phyloP scores from a whole-genome alignment of 2,888 invertebrate species.

The Allygus modestus region DNA sequence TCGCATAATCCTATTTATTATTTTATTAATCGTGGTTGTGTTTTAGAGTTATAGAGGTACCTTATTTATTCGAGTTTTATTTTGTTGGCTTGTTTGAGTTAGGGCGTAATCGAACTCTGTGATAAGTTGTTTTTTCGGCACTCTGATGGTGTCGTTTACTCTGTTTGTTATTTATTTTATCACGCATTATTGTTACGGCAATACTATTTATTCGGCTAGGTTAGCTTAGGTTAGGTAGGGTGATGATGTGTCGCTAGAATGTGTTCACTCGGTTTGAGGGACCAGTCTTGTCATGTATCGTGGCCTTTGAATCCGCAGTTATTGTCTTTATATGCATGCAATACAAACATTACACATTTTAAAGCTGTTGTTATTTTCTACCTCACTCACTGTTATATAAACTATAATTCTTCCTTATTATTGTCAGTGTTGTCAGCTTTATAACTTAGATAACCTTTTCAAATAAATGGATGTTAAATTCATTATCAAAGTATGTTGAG shows the following conservation, averaged over 20 bases:
- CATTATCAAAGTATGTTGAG: no score
- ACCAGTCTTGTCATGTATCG: conserved; percentile 48
- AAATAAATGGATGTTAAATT: no score
- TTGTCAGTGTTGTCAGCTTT: no score
- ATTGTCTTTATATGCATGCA: conserved; percentile 50
- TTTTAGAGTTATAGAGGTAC: neutral
- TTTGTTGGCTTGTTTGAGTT: conserved; percentile 48
- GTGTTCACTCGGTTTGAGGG: conserved; percentile 34
- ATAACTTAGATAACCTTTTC: no score
- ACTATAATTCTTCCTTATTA: no score
- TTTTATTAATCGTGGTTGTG: conserved; percentile 19
- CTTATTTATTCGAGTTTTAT: conserved; percentile 28
- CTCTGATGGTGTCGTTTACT: neutral
- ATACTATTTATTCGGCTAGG: conserved; percentile 45
- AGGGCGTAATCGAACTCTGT: conserved; percentile 41
- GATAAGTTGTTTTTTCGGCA: conserved; percentile 36
- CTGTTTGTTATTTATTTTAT: conserved; percentile 13
- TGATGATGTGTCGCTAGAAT: conserved; percentile 23
- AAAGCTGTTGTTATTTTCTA: conserved; percentile 13
- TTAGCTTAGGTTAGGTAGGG: conserved; percentile 33
- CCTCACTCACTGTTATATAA: neutral
- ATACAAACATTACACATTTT: conserved; percentile 45
- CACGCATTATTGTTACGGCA: conserved; percentile 8
- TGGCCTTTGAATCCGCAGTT: conserved; percentile 45
- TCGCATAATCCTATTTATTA: conserved; percentile 22